Base-by-base conservation (phyloP, 2,797 vertebrate genomes). In the Morus bassanus region DNA sequence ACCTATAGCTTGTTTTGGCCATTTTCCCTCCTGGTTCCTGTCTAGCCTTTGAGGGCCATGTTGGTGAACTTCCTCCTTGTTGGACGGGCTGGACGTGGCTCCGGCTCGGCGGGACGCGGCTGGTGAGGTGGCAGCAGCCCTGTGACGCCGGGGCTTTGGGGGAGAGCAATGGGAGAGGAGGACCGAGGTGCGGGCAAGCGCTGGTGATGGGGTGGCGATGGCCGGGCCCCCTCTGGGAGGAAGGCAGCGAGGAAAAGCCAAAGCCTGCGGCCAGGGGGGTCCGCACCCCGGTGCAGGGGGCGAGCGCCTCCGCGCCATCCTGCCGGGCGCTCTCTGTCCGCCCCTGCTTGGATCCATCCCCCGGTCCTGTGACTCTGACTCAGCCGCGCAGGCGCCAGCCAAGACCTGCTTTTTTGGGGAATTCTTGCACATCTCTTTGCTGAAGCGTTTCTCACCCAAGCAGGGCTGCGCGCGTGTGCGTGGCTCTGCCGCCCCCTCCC, bases 361-460 rank as follows among this genome's bases (percentile, higher is more conserved):
- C 53, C 0, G 7, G 83, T 95, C 96, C 95, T 93, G 88, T 96
- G 96, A 98, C 97, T 97, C 83, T 98, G 97, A 98, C 97, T 98
- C 97, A 98, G 96, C 81, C 51, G 12, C 31, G 77, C 88, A 67
- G 92, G 90, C 73, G 50, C 72, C 92, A 69, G 95, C 96, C 96
- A 97, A 90, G 83, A 56, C 82, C 93, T 91, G 86, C 60, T 93
- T 91, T 91, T 91, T 91, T 37, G 12, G 87, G 88, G 92, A 93
- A 90, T 92, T 88, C 88, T 95, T 78, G 91, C 78, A 54, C 87
- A 53, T 75, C 73, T 83, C 60, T 87, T 25, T 5, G 24, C 39
- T 2, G n/a, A 39, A 92, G 90, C 3, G 61, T 89, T 88, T 75
- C 50, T 94, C 73, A 3, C 75, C 65, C 72, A 7, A 17, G 31